These are phyloP conservation scores for Dolichotis patagonum DNA, from an alignment of 2,113 vertebrate species.

Conservation along the genomic window DNA sequence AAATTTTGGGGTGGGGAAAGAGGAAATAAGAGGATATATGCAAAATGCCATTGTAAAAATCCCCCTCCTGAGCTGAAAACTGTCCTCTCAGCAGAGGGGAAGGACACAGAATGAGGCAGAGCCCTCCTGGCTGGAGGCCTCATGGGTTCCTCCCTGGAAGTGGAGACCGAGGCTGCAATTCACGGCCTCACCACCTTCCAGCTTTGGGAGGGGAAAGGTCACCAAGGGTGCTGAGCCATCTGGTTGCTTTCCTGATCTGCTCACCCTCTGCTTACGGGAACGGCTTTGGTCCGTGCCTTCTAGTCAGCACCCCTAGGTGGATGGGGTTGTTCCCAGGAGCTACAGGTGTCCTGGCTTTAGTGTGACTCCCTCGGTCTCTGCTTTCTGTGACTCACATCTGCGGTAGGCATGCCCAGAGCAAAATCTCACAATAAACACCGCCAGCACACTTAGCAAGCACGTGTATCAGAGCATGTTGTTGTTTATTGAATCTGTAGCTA, in stretches of 20 bases:
- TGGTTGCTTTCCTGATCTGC: neutral
- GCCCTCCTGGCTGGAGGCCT: neutral
- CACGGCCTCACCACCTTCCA: too few relatives aligned
- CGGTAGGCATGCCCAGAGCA: neutral
- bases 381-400: too few relatives aligned
- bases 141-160: neutral
- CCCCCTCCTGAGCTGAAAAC: neutral
- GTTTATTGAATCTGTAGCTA: neutral
- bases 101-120: neutral
- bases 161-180: fast-evolving
- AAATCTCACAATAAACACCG: neutral
- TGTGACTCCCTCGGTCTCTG: neutral
- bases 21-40: neutral
- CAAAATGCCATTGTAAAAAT: neutral
- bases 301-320: neutral
- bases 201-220: too few relatives aligned
- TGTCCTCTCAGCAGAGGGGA: neutral
- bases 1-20: neutral
- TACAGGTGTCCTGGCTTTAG: neutral
- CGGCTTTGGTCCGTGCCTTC: neutral
- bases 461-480: neutral
- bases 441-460: neutral
- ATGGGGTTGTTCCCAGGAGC: neutral
- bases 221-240: too few relatives aligned
- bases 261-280: neutral